Conservation (phyloP, 2,113 vertebrate genomes). For the Archocentrus centrarchus region DNA sequence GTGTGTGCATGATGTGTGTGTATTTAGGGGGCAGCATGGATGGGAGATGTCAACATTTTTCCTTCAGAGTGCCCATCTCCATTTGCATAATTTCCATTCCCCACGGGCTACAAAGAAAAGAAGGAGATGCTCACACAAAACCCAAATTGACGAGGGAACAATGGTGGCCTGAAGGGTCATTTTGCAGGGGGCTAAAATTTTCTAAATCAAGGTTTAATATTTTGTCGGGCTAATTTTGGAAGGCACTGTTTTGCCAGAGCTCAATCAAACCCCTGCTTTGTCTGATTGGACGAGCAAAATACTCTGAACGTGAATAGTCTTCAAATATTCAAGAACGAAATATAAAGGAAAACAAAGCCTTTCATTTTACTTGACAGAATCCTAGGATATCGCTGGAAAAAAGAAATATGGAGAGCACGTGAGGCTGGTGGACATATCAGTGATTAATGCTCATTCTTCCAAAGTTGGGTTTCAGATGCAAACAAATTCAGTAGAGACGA, state of each 20-base stretch:
- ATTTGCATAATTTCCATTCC: conserved; percentile 83
- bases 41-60: conserved; percentile 78
- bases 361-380: conserved; percentile 51
- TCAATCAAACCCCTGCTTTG: conserved; percentile 63
- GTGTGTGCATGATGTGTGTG: conserved; percentile 62
- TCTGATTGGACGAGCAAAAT: conserved; percentile 60
- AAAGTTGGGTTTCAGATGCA: conserved; percentile 47
- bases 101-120: conserved; percentile 72
- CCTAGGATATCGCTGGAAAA: conserved; percentile 9
- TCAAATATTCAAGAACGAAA: conserved; percentile 43
- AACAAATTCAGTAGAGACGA: conserved; percentile 32
- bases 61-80: conserved; percentile 67
- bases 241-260: conserved; percentile 57
- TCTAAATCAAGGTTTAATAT: conserved; percentile 69
- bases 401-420: conserved; percentile 43
- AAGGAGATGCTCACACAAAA: conserved; percentile 80
- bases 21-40: conserved; percentile 71
- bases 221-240: conserved; percentile 67
- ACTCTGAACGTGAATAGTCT: conserved; percentile 32
- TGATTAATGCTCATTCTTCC: conserved; percentile 71
- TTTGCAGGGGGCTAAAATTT: conserved; percentile 58
- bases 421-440: conserved; percentile 39
- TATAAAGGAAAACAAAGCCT: conserved; percentile 47
- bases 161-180: conserved; percentile 80
- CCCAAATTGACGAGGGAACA: conserved; percentile 78